These are phyloP conservation scores for Zoroaster sp. DNA, from an alignment of 53 echinoderm and acorn worm genomes.

Conservation along the genomic window DNA sequence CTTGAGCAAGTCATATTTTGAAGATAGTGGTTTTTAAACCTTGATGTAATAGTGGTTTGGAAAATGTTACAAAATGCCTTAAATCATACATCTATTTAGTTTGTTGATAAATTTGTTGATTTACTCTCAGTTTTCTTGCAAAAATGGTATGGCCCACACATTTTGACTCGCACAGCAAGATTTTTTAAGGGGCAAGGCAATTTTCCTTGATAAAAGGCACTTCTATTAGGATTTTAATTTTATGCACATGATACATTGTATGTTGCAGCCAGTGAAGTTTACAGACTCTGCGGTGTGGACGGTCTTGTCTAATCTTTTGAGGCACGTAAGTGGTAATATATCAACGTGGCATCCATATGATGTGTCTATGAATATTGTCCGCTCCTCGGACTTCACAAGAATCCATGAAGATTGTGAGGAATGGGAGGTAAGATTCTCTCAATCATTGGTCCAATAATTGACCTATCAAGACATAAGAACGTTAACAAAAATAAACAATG, in stretches of 20 bases:
- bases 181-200: too few species aligned
- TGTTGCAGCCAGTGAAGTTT: conserved; percentile 28
- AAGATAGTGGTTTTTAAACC: too few species aligned
- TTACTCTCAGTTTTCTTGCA: neutral
- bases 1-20: too few species aligned
- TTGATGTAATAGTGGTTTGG: too few species aligned
- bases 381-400: conserved; percentile 54
- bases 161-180: neutral
- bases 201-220: too few species aligned
- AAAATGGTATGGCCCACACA: neutral
- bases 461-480: neutral
- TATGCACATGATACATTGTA: neutral
- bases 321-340: neutral
- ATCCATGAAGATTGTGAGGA: conserved; percentile 64
- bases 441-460: neutral
- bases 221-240: neutral
- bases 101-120: too few species aligned
- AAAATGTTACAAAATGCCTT: too few species aligned
- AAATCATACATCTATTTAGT: too few species aligned
- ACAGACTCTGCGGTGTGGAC: conserved; percentile 28
- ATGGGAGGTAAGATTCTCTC: conserved; percentile 42
- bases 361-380: conserved; percentile 54
- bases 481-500: neutral
- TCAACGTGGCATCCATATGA: conserved; percentile 57
- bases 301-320: conserved; percentile 9